These are phyloP conservation scores for Zoanthus solanderi DNA, from an alignment of 92 coral and sea anemone genomes.

Conservation along the genomic window DNA sequence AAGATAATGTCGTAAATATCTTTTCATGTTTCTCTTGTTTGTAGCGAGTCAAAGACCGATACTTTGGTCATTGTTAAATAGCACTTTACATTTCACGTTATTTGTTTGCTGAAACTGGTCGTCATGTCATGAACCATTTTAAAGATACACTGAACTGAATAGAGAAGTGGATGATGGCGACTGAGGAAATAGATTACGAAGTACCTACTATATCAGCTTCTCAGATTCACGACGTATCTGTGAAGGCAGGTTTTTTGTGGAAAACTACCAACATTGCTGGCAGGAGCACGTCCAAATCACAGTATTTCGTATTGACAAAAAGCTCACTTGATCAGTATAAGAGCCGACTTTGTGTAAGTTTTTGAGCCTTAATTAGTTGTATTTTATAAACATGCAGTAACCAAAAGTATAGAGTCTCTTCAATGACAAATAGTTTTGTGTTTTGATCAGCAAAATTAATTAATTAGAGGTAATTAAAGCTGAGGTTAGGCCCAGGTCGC, in stretches of 20 bases:
- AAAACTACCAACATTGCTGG: conserved; percentile 67
- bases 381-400: too few species aligned
- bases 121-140: not conserved
- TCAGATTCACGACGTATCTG: conserved; percentile 54
- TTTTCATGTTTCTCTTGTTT: not conserved
- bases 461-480: too few species aligned
- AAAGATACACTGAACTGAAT: not conserved
- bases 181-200: conserved; percentile 9
- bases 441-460: too few species aligned
- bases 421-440: too few species aligned
- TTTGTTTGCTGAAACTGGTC: not conserved
- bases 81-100: not conserved
- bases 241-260: conserved; percentile 80
- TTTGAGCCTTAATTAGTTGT: not conserved
- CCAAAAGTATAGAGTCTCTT: too few species aligned
- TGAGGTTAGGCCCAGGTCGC: too few species aligned
- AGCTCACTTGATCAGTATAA: conserved; percentile 82
- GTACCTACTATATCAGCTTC: conserved; percentile 24
- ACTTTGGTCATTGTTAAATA: not conserved
- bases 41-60: not conserved
- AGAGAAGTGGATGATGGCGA: conserved; percentile 17
- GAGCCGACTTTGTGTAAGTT: conserved; percentile 78
- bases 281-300: conserved; percentile 62
- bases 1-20: not conserved
- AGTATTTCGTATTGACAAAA: conserved; percentile 78